Percentiles rank a stretch among this genome's conserved stretches.
Conservation (phyloP, 2,888 invertebrate species). For the Thera britannica region DNA sequence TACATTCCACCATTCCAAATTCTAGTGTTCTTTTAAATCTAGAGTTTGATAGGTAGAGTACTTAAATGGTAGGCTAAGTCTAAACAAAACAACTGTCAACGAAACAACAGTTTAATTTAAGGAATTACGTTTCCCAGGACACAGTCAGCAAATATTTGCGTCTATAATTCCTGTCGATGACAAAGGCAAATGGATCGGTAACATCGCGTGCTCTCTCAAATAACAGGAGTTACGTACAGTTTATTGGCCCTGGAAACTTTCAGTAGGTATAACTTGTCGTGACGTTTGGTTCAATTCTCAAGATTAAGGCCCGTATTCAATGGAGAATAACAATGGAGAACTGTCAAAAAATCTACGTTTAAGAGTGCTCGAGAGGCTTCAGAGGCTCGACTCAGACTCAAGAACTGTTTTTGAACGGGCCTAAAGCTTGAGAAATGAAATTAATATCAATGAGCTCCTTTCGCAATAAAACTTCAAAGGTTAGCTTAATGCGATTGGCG, state of each 20-base stretch:
- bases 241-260: slow-evolving; percentile 70
- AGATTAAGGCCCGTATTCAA: neutral
- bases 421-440: no score
- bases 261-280: slow-evolving; percentile 50
- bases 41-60: no score
- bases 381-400: no score
- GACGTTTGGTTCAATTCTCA: slow-evolving; percentile 28
- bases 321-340: no score
- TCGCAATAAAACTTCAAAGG: no score
- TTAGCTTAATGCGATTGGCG: neutral
- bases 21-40: no score
- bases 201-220: slow-evolving; percentile 77
- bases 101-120: neutral
- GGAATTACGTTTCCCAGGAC: neutral
- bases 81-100: neutral
- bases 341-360: no score
- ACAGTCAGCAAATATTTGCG: slow-evolving; percentile 1
- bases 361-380: no score
- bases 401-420: no score
- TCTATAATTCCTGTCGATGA: slow-evolving; percentile 31
- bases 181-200: slow-evolving; percentile 53
- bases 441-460: no score
- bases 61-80: no score
- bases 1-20: no score
- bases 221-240: slow-evolving; percentile 55